Percentiles rank a stretch among this genome's conserved stretches.
Conservation (phyloP, 1,140 invertebrate species). For the Neuroterus valhalla region DNA sequence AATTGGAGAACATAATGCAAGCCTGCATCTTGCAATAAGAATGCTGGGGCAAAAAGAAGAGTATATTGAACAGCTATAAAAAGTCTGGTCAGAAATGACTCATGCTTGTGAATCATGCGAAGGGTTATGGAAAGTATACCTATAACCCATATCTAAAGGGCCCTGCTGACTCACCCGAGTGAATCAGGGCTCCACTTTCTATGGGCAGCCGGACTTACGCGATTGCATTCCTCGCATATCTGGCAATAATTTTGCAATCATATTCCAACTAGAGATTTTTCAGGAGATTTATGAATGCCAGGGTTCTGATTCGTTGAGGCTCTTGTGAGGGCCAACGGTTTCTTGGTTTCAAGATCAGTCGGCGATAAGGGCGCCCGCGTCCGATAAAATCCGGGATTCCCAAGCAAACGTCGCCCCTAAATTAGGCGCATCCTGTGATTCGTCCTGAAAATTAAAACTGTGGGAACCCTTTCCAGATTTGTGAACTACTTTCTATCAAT, state of each 20-base stretch:
- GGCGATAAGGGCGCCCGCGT: neutral
- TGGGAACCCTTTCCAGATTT: slow-evolving; percentile 20
- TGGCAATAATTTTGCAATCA: slow-evolving; percentile 12
- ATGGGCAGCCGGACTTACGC: neutral
- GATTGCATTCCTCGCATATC: neutral
- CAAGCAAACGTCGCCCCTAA: neutral
- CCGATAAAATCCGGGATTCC: neutral
- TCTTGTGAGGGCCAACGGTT: neutral
- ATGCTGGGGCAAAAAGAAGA: neutral
- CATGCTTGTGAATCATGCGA: slow-evolving; percentile 9
- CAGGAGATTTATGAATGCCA: neutral
- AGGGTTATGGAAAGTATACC: neutral
- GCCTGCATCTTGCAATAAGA: too few relatives aligned
- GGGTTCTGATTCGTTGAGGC: neutral
- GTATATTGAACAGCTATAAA: neutral
- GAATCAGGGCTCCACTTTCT: neutral
- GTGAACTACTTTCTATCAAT: neutral
- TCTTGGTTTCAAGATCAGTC: neutral
- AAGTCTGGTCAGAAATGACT: neutral
- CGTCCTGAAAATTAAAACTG: neutral
- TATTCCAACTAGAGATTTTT: neutral
- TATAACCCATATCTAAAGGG: neutral
- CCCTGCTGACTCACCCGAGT: neutral
- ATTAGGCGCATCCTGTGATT: slow-evolving; percentile 20
- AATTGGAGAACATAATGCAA: too few relatives aligned